Evolutionary conservation across 2,113 vertebrate genomes (phyloP).

Genomic region (Aplodontia rufa): DNA sequence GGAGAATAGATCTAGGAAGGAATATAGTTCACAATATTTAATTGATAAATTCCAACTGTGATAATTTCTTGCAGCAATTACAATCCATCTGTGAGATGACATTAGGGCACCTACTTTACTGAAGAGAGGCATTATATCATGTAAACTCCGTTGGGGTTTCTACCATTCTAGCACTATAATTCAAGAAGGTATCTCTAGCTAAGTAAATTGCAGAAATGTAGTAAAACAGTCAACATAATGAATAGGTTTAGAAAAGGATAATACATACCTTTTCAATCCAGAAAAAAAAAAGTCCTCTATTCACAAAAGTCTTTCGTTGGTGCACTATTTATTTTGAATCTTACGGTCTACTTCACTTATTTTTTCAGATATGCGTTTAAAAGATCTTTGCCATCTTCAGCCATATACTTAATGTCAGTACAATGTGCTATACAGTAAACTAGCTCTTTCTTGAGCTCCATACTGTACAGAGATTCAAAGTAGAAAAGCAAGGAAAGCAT

Average conservation of each 20-base stretch:
- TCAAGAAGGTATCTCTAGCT: background rate
- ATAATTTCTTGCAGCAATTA: conserved; percentile 49
- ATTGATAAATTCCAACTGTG: conserved; percentile 41
- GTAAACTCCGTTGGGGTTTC: background rate
- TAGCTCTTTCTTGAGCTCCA: background rate
- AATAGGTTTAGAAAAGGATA: conserved; percentile 7
- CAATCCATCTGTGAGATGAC: conserved; percentile 42
- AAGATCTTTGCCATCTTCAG: background rate
- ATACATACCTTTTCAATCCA: background rate
- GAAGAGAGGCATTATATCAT: conserved; percentile 30
- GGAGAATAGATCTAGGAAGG: background rate
- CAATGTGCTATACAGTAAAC: background rate
- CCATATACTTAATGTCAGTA: background rate
- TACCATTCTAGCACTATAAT: conserved; percentile 15
- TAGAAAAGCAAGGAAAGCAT: background rate
- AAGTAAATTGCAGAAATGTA: conserved; percentile 39
- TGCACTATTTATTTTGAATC: fast-evolving
- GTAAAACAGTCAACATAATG: conserved; percentile 3
- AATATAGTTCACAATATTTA: background rate
- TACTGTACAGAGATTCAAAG: background rate
- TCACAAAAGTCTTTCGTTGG: background rate
- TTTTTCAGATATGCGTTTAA: background rate
- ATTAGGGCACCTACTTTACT: background rate
- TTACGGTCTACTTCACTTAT: background rate
- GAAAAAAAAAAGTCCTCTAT: background rate